Percentiles rank a stretch among this genome's conserved stretches.
phyloP scores from a whole-genome alignment of 2,113 vertebrate genomes.

The Cottus gobio region DNA sequence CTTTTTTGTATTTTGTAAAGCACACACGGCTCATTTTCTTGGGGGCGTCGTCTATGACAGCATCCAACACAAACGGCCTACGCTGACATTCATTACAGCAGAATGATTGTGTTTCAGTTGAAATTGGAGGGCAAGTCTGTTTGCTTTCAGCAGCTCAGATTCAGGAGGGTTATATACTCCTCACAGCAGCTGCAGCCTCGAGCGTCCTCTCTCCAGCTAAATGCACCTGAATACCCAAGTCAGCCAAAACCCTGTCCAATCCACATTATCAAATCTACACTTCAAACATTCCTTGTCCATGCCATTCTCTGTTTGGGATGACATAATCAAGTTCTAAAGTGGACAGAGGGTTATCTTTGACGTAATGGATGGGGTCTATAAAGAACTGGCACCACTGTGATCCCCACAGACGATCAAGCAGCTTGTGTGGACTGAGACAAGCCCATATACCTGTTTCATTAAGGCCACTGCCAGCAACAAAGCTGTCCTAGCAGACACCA shows the following conservation, averaged over 20 bases:
- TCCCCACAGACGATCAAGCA: conserved; percentile 12
- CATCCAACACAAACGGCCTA: background rate
- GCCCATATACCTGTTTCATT: conserved; percentile 28
- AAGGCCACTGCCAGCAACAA: conserved; percentile 26
- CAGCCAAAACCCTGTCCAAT: background rate
- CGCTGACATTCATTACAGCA: background rate
- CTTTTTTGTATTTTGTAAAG: background rate
- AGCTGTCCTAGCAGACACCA: conserved; percentile 18
- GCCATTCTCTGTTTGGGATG: background rate
- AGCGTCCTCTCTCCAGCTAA: background rate
- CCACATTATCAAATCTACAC: background rate
- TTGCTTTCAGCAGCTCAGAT: background rate
- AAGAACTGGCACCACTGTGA: conserved; percentile 17
- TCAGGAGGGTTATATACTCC: background rate
- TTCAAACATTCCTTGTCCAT: background rate
- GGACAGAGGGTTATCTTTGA: conserved; percentile 15
- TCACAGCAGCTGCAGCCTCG: background rate
- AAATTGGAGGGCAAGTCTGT: background rate
- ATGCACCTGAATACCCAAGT: background rate
- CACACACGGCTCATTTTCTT: background rate
- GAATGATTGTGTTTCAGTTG: background rate
- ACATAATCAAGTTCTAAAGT: background rate
- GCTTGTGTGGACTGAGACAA: conserved; percentile 18
- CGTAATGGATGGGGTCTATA: conserved; percentile 19
- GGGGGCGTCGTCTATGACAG: background rate